These are phyloP conservation scores for Tinamus major DNA, from an alignment of 2,797 vertebrate genomes.

Conservation along the genomic window DNA sequence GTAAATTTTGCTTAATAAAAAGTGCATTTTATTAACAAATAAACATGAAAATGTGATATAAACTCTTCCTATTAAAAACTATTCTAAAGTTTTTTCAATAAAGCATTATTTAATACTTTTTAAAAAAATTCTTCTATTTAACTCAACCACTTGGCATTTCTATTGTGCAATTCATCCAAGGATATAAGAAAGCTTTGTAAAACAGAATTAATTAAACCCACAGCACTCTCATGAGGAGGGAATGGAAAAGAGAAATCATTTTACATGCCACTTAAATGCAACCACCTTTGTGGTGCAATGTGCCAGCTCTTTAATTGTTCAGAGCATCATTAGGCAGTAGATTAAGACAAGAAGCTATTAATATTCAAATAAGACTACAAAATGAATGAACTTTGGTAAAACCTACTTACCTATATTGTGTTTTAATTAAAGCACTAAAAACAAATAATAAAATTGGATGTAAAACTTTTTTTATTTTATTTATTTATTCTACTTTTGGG, in stretches of 20 bases:
- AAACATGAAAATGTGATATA: neutral
- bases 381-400: neutral
- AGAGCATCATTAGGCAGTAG: neutral
- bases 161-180: neutral
- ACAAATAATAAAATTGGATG: neutral
- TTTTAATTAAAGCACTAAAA: neutral
- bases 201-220: conserved; percentile 14
- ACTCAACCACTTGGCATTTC: neutral
- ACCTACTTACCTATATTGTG: neutral
- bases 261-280: neutral
- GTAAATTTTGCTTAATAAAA: neutral
- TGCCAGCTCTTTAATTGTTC: neutral
- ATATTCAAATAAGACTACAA: neutral
- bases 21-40: neutral
- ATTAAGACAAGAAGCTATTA: conserved; percentile 6
- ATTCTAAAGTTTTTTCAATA: neutral
- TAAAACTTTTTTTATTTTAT: neutral
- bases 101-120: neutral
- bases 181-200: neutral
- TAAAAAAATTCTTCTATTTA: neutral
- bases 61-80: neutral
- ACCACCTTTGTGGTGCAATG: neutral
- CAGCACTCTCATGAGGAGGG: neutral
- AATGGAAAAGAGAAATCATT: neutral
- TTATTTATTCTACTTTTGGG: neutral